Conservation (phyloP, 2,888 invertebrate species). For the Anticlea derivata region DNA sequence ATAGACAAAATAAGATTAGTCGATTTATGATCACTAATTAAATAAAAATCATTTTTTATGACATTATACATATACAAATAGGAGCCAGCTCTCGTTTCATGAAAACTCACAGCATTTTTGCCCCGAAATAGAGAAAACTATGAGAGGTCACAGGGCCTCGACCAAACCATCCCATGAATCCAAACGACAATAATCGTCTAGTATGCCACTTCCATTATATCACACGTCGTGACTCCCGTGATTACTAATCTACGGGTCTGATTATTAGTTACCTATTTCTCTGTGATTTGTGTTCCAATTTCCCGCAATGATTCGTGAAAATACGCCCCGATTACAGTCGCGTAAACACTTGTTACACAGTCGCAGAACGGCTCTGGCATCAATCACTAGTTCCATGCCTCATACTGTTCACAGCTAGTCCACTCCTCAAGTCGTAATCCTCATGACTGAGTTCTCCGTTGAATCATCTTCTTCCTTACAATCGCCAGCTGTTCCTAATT, state of each 20-base stretch:
- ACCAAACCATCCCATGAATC: not conserved
- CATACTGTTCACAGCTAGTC: not conserved
- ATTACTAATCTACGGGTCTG: slow-evolving; percentile 23
- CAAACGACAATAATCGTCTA: not conserved
- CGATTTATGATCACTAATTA: no score
- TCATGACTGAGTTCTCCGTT: no score
- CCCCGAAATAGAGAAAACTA: no score
- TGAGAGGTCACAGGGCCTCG: not conserved
- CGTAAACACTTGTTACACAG: slow-evolving; percentile 74
- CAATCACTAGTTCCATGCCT: slow-evolving; percentile 28
- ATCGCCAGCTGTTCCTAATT: no score
- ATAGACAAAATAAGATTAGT: no score
- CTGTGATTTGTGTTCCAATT: slow-evolving; percentile 57
- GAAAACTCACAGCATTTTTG: no score
- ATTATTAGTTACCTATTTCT: slow-evolving; percentile 29
- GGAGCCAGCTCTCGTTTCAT: no score
- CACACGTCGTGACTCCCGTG: slow-evolving; percentile 25
- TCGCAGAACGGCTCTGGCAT: slow-evolving; percentile 39
- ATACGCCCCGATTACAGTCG: slow-evolving; percentile 64
- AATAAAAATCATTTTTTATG: no score
- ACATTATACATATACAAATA: no score
- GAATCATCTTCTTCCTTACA: no score
- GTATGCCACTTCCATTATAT: slow-evolving; percentile 17
- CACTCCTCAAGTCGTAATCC: no score
- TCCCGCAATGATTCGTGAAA: slow-evolving; percentile 52